Base-by-base conservation (phyloP, 2,113 vertebrate species). In the Dasypus novemcinctus region DNA sequence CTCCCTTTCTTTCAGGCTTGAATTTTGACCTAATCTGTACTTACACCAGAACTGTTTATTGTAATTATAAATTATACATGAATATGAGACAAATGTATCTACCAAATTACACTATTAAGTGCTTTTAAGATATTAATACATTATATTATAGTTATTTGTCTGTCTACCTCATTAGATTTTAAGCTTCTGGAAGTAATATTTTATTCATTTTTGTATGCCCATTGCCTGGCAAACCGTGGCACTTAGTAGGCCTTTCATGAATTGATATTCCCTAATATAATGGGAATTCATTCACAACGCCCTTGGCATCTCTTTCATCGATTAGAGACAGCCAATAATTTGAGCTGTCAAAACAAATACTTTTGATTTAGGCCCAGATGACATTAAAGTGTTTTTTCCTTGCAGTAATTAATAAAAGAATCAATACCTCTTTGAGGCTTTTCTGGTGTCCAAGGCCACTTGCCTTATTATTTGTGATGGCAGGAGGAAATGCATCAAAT, bases 1-100 rank as follows among this genome's bases (percentile, higher is more conserved):
- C 63, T 96, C 20, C 1, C 69, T 95, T 93, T 95, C 59, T 68
- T 90, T 87, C 69, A 94, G 72, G 91, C 41, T 85, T 88, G 0
- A 4, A 5, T 91, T 92, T 96, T 93, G 82, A 79, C 61, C 94
- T 64, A 61, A 57, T 94, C 82, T 90, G 61, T 87, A 72, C 79
- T 68, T 52, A 88, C 1, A 92, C 85, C 10, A 72, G 92, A 97
- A 82, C 91, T 97, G n/a, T 91, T 64, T 81, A 90, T 97, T 96
- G 91, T 97, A 97, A 93, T 97, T 97, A 93, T 95, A 97, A 96
- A 93, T 64, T 71, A 61, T 88, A 80, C 86, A 31, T 86, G 3
- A 94, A 90, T 86, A 76, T 86, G 41, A 95, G 93, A 93, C 83
- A 95, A 91, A 79, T 97, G 95, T 95, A 93, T 97, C 71, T 88